These are phyloP conservation scores for Megaceryle torquata DNA, from an alignment of 2,113 vertebrate species.

Conservation along the genomic window DNA sequence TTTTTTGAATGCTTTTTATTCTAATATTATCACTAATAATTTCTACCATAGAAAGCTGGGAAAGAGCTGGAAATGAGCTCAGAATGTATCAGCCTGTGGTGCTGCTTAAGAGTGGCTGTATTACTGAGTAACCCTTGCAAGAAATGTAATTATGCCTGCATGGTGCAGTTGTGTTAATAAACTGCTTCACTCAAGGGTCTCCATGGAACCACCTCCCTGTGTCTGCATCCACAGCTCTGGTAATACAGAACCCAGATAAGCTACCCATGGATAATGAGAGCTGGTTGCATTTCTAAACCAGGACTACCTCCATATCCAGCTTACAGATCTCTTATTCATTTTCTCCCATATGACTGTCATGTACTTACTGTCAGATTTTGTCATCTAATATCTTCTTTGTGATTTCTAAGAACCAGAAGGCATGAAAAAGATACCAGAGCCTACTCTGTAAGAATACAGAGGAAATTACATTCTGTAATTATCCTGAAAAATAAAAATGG, in stretches of 20 bases:
- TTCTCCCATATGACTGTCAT: background rate
- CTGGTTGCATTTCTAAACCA: background rate
- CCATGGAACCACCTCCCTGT: background rate
- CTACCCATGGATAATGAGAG: background rate
- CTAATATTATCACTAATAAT: background rate
- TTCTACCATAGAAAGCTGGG: background rate
- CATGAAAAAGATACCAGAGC: background rate
- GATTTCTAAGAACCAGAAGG: background rate
- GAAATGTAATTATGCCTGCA: background rate
- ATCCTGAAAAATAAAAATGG: background rate
- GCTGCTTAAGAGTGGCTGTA: background rate
- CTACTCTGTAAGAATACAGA: background rate
- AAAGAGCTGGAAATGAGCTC: slow-evolving; percentile 5
- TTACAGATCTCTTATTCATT: background rate
- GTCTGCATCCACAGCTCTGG: background rate
- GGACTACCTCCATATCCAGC: background rate
- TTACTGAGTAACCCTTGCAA: background rate
- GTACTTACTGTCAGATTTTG: background rate
- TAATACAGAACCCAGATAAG: background rate
- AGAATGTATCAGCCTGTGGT: background rate
- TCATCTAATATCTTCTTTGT: background rate
- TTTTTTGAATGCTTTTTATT: background rate
- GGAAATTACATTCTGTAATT: background rate
- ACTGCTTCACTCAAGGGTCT: background rate
- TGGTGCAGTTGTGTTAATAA: background rate